Conservation (phyloP, 2,888 invertebrate genomes). For the Torymus texanus region DNA sequence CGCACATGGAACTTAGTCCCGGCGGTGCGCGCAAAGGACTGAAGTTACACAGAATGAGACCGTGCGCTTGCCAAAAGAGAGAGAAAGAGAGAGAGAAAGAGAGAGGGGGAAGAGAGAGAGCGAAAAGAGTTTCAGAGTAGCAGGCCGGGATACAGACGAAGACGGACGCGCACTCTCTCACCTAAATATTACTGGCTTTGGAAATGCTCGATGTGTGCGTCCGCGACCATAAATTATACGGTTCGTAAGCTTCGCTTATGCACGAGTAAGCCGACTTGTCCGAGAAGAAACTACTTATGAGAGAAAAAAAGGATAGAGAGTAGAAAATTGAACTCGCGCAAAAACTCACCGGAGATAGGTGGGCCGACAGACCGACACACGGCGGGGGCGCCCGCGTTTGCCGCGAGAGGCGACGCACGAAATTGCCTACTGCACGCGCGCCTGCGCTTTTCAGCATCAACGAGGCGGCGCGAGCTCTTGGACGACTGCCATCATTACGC, state of each 20-base stretch:
- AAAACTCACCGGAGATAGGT: no score
- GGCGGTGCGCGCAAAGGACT: background rate
- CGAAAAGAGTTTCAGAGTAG: no score
- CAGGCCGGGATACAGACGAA: background rate
- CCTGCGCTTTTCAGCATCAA: background rate
- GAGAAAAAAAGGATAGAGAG: background rate
- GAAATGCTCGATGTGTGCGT: conserved; percentile 23
- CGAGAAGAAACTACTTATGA: background rate
- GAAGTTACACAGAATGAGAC: background rate
- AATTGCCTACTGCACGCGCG: background rate
- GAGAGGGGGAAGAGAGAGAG: background rate
- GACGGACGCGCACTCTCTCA: background rate
- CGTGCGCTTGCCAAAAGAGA: background rate
- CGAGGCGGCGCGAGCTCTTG: background rate
- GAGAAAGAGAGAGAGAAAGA: background rate
- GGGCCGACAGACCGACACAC: no score
- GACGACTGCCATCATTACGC: conserved; percentile 29
- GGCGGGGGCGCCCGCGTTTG: no score
- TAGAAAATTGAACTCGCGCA: no score
- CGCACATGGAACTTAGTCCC: no score
- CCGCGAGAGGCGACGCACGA: background rate
- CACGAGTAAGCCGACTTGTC: background rate
- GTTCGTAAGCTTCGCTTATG: background rate
- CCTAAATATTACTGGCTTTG: conserved; percentile 2
- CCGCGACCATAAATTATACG: conserved; percentile 25